Evolutionary conservation across 2,888 invertebrate species (phyloP).

Genomic region (Muschampia plurimacula): DNA sequence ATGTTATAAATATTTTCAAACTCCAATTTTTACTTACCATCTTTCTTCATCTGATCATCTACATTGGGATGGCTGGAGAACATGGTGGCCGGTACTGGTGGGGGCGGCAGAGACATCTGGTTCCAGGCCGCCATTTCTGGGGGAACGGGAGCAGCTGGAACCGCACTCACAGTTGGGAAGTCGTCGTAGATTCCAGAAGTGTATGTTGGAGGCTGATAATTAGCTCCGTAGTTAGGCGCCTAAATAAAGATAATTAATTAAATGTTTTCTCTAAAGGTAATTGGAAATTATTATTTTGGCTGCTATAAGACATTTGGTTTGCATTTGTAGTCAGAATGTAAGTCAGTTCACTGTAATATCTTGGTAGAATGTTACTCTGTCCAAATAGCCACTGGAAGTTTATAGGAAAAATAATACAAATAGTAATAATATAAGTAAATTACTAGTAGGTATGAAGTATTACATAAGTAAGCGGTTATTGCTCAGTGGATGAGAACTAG

Average conservation of each 20-base stretch:
- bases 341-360: too few species aligned
- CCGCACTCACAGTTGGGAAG: conserved; percentile 60
- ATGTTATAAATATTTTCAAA: background rate
- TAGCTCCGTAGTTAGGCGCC: conserved; percentile 55
- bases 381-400: too few species aligned
- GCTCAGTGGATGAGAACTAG: too few species aligned
- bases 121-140: conserved; percentile 73
- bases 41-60: conserved; percentile 82
- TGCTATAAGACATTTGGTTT: too few species aligned
- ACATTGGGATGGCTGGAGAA: conserved; percentile 58
- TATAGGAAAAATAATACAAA: too few species aligned
- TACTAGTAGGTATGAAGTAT: too few species aligned
- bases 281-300: too few species aligned
- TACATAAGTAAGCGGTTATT: too few species aligned
- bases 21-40: conserved; percentile 62
- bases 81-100: conserved; percentile 52
- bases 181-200: conserved; percentile 71
- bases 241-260: conserved; percentile 5
- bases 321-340: too few species aligned
- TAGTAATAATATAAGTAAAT: too few species aligned
- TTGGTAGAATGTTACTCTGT: too few species aligned
- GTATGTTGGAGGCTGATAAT: conserved; percentile 64
- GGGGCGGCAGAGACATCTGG: conserved; percentile 74
- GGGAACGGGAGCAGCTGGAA: conserved; percentile 54
- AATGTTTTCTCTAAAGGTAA: too few species aligned